Conservation (phyloP, 2,797 vertebrate genomes). For the Salmo trutta region DNA sequence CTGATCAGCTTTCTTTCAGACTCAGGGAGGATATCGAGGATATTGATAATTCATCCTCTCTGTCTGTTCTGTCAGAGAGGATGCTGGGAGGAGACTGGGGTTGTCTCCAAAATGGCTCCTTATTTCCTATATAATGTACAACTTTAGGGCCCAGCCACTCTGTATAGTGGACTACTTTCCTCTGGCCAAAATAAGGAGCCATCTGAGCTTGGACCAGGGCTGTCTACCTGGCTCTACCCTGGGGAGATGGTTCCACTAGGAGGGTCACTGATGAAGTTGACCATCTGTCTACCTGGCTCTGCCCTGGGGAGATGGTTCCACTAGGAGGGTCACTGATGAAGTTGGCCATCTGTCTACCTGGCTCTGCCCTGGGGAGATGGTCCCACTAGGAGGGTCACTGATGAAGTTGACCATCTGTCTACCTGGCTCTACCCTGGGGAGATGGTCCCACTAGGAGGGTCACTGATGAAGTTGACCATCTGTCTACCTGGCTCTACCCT, state of each 20-base stretch:
- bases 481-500: conserved; percentile 75
- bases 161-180: not conserved
- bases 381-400: conserved; percentile 74
- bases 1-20: no score
- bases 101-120: not conserved
- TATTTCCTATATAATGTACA: not conserved
- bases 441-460: conserved; percentile 77
- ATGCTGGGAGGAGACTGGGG: not conserved
- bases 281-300: conserved; percentile 76
- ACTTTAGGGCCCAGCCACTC: not conserved
- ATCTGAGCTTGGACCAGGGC: no score
- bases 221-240: conserved; percentile 74
- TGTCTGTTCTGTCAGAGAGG: no score
- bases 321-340: conserved; percentile 74
- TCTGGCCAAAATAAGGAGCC: not conserved
- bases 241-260: conserved; percentile 71
- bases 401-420: conserved; percentile 73
- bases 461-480: conserved; percentile 75
- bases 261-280: conserved; percentile 79
- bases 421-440: conserved; percentile 75
- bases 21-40: no score
- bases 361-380: conserved; percentile 66
- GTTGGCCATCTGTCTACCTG: conserved; percentile 78
- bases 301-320: conserved; percentile 73
- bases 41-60: no score